Evolutionary conservation across 2,797 vertebrate genomes (phyloP).

Genomic region (Meda fulgida): DNA sequence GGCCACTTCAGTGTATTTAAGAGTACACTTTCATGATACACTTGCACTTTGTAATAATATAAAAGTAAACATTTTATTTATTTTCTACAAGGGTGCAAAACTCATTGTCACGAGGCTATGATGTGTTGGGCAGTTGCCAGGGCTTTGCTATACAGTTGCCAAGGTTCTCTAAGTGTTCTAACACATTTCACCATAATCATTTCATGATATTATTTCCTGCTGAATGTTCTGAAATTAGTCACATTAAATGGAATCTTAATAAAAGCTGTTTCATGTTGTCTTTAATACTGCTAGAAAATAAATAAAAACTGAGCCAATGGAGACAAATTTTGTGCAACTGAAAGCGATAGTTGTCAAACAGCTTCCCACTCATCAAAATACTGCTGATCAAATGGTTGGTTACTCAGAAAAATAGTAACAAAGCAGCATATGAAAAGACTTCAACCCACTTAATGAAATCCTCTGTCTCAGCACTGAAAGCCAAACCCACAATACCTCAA

Average conservation of each 20-base stretch:
- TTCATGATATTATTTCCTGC: not conserved
- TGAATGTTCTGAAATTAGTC: not conserved
- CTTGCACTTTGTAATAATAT: not conserved
- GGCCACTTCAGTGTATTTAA: not conserved
- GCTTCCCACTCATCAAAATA: constrained; percentile 16
- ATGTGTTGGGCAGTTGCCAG: no score
- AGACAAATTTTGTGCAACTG: not conserved
- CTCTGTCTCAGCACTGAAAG: constrained; percentile 6
- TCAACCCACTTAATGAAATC: not conserved
- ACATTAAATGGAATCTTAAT: not conserved
- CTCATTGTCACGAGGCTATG: no score
- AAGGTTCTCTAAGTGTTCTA: not conserved
- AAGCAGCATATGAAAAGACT: constrained; percentile 1
- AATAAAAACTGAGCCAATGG: not conserved
- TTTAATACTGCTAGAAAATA: not conserved
- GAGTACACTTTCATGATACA: not conserved
- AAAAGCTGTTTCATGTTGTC: not conserved
- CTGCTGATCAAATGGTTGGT: not conserved
- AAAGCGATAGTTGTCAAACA: not conserved
- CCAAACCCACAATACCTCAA: not conserved
- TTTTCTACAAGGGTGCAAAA: not conserved
- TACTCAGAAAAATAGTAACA: not conserved
- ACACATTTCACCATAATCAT: not conserved
- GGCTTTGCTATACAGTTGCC: no score
- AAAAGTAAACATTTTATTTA: not conserved